Evolutionary conservation across 2,797 vertebrate genomes (phyloP).

Genomic region (Diplodus puntazzo): DNA sequence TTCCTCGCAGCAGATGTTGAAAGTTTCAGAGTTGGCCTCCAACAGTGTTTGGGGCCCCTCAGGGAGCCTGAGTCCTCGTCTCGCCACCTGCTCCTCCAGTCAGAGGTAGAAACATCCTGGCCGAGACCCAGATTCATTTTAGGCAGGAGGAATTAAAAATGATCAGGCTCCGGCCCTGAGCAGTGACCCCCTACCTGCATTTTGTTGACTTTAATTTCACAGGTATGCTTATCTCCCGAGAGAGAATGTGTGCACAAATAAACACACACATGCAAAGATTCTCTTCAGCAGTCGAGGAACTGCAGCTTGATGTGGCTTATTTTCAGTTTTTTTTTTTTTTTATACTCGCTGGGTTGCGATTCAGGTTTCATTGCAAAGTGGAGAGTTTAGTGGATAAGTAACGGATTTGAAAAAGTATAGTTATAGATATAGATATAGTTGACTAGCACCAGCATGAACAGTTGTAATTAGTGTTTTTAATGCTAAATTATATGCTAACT

Average conservation of each 20-base stretch:
- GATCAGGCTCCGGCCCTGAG: constrained; percentile 3
- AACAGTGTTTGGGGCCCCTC: neutral
- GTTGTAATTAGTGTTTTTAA: neutral
- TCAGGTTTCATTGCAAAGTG: constrained; percentile 7
- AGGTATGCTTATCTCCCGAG: constrained; percentile 31
- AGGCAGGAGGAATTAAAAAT: constrained; percentile 8
- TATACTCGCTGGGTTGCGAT: neutral
- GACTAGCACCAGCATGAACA: neutral
- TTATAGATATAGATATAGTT: no score
- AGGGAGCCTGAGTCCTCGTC: constrained; percentile 18
- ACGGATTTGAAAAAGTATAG: no score
- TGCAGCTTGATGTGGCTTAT: neutral
- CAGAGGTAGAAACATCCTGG: constrained; percentile 19
- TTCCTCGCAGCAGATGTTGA: constrained; percentile 35
- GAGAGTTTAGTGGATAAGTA: no score
- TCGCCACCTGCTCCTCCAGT: constrained; percentile 39
- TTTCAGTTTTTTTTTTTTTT: neutral
- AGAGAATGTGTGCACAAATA: neutral
- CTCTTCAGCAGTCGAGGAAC: constrained; percentile 18
- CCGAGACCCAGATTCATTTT: constrained; percentile 3
- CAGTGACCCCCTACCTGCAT: constrained; percentile 5
- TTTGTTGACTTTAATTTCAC: constrained; percentile 41
- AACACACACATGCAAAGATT: constrained; percentile 1
- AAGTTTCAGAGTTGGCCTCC: constrained; percentile 33
- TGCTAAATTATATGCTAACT: neutral